Conservation (phyloP, 2,888 invertebrate genomes). For the Dexiosoma caninum region DNA sequence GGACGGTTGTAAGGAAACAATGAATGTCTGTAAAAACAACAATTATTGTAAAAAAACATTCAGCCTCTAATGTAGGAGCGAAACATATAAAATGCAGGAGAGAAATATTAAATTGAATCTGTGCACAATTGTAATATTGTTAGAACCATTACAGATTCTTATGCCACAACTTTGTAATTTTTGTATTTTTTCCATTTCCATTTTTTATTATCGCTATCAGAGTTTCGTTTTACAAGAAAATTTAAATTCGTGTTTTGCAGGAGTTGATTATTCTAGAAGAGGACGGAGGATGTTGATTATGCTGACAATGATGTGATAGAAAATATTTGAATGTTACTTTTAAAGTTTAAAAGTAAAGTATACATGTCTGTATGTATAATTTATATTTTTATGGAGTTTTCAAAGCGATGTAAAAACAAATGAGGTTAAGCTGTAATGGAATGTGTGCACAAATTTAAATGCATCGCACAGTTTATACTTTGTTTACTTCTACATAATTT, state of each 20-base stretch:
- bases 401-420: no score
- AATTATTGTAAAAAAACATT: constrained; percentile 26
- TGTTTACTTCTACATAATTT: no score
- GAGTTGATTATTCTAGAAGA: constrained; percentile 29
- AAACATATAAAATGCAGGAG: constrained; percentile 3
- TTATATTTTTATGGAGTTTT: neutral
- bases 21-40: constrained; percentile 40
- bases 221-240: constrained; percentile 15
- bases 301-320: neutral
- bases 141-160: constrained; percentile 38
- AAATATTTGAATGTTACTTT: neutral
- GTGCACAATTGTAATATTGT: constrained; percentile 42
- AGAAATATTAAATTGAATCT: constrained; percentile 47
- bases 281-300: neutral
- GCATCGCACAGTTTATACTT: no score
- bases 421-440: no score
- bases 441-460: no score
- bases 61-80: neutral
- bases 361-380: no score
- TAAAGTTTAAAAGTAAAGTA: neutral
- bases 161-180: neutral
- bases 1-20: no score
- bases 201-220: neutral
- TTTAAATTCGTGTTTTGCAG: constrained; percentile 14
- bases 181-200: neutral